Evolutionary conservation across 2,888 invertebrate genomes (phyloP).

Genomic region (Cosmorhoe ocellata): DNA sequence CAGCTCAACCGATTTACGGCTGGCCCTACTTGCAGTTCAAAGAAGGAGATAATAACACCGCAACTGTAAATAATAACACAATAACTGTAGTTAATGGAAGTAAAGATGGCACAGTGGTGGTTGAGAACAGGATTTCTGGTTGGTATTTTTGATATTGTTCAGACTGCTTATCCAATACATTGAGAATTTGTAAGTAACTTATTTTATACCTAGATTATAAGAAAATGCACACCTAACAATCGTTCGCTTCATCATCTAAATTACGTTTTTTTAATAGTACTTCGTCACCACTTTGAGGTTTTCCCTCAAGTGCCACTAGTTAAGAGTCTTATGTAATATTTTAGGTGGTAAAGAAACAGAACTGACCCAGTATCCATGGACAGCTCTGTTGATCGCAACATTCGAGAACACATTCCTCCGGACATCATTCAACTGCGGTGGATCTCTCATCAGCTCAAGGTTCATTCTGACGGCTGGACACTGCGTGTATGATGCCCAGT

Average conservation of each 20-base stretch:
- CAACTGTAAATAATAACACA: constrained; percentile 7
- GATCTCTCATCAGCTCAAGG: constrained; percentile 64
- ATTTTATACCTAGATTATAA: too few relatives aligned
- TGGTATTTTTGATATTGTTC: constrained; percentile 1
- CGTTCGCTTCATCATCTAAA: too few relatives aligned
- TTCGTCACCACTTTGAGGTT: too few relatives aligned
- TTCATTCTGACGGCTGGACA: constrained; percentile 71
- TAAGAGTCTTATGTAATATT: too few relatives aligned
- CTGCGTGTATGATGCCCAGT: constrained; percentile 56
- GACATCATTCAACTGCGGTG: constrained; percentile 62
- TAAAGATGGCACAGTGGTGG: not conserved
- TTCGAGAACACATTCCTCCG: constrained; percentile 51
- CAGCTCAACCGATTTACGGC: not conserved
- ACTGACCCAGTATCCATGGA: constrained; percentile 70
- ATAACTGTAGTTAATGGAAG: not conserved
- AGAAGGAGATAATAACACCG: constrained; percentile 11
- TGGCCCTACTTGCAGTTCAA: constrained; percentile 8
- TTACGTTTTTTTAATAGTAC: too few relatives aligned
- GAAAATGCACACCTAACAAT: too few relatives aligned
- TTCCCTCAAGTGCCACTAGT: too few relatives aligned
- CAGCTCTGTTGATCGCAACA: constrained; percentile 56
- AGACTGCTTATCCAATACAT: too few relatives aligned
- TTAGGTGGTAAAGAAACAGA: constrained; percentile 68
- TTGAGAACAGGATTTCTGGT: constrained; percentile 32
- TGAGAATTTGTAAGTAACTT: too few relatives aligned